Conservation (phyloP, 2,888 invertebrate genomes). For the Cataglyphis livida region DNA sequence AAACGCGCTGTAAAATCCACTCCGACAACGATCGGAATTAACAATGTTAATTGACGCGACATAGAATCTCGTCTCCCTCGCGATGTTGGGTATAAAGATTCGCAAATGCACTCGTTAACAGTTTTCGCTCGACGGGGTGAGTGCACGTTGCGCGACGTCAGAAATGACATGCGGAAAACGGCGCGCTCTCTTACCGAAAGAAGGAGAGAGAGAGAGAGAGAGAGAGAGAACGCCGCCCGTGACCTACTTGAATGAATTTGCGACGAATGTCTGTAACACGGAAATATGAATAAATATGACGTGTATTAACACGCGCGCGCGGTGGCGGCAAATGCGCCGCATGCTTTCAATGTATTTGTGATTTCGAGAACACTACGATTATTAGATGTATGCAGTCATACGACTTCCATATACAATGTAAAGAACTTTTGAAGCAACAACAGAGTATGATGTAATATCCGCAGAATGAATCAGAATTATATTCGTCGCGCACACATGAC, state of each 20-base stretch:
- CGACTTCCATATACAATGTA: background rate
- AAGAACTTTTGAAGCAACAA: background rate
- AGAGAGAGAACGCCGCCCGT: background rate
- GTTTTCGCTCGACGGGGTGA: background rate
- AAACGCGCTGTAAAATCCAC: constrained; percentile 30
- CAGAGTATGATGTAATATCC: background rate
- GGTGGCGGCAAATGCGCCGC: background rate
- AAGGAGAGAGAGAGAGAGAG: background rate
- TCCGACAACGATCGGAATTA: constrained; percentile 25
- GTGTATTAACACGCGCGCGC: background rate
- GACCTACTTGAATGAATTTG: constrained; percentile 7
- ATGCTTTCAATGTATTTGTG: background rate
- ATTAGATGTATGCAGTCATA: background rate
- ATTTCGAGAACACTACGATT: constrained; percentile 14
- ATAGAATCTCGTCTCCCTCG: background rate
- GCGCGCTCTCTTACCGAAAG: background rate
- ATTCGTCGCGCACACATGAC: background rate
- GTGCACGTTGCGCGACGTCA: background rate
- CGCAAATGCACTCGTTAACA: constrained; percentile 18
- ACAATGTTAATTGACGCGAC: constrained; percentile 28
- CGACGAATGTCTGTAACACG: background rate
- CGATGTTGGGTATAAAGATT: background rate
- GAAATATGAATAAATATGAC: constrained; percentile 45
- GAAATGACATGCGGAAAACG: constrained; percentile 10
- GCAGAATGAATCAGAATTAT: background rate